Evolutionary conservation across 2,113 vertebrate genomes (phyloP).

Genomic region (Sphaerodactylus townsendi): DNA sequence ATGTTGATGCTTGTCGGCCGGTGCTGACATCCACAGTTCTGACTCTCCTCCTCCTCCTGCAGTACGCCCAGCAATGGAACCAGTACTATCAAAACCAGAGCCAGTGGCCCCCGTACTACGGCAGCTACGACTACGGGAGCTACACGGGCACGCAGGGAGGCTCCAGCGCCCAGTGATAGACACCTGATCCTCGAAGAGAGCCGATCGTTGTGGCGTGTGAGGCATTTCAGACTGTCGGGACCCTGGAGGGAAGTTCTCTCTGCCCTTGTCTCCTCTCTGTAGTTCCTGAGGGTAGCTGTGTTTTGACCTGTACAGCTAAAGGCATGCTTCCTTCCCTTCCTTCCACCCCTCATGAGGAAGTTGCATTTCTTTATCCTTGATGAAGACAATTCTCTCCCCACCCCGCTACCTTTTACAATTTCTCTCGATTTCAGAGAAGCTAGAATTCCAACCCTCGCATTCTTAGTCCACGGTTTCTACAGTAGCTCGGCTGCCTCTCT

Average conservation of each 20-base stretch:
- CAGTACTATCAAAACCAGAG: constrained; percentile 94
- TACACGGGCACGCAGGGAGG: constrained; percentile 78
- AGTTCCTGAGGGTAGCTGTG: constrained; percentile 7
- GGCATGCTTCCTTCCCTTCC: constrained; percentile 30
- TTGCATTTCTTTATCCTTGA: constrained; percentile 33
- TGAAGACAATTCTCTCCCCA: neutral
- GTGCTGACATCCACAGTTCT: neutral
- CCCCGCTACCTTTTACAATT: neutral
- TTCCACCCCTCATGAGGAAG: constrained; percentile 14
- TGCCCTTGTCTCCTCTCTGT: neutral
- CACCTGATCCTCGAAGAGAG: neutral
- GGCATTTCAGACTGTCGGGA: constrained; percentile 4
- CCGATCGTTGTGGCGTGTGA: neutral
- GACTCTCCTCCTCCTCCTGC: constrained; percentile 9
- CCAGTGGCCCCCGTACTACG: constrained; percentile 93
- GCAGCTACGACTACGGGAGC: constrained; percentile 85
- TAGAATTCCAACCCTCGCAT: neutral
- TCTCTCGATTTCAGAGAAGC: neutral
- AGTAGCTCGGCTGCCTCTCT: neutral
- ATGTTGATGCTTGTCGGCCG: too few species aligned
- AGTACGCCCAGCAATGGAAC: constrained; percentile 94
- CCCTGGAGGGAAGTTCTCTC: neutral
- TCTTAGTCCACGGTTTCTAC: neutral
- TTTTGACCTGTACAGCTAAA: constrained; percentile 26
- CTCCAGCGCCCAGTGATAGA: constrained; percentile 79